Evolutionary conservation across 2,797 vertebrate genomes (phyloP), one percentile per base, ranked within the genome.

Genomic region (Clarias platycephalus): DNA sequence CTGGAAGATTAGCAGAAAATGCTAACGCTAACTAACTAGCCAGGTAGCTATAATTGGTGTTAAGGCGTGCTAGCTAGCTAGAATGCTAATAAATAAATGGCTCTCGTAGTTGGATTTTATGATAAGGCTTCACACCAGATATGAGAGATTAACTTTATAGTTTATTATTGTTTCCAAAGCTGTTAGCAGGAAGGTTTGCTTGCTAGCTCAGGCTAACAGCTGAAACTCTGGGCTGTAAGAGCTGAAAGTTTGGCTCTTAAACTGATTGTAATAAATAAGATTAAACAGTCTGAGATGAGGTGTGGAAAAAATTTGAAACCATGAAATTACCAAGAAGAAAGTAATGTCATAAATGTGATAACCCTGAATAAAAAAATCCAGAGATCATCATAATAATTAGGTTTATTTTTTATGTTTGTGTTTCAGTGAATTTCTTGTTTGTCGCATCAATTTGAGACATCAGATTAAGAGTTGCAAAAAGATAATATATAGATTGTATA

Each of bases 21-120:
- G 78, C 78, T 80, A 80, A 66, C 40, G 78, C 78, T 66, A 80
- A 66, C 78, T 53, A 80, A 66, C 26, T 66, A 53, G n/a, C n/a
- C 15, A 53, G 60, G 24, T n/a, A 2, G 13, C 9, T 80, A 5
- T 13, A 31, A 13, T 80, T 44, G 16, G 24, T 4, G 31, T 26
- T 53, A 9, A 66, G 62, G n/a, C 18, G 83, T 40, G 62, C 58
- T 83, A 55, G 49, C 55, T 84, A 70, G 72, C 53, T 76, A 60
- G 40, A 9, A 18, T 28, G 24, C 78, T 66, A 66, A 66, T 80
- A 49, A 66, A 80, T 80, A 66, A 49, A 31, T 53, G 40, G 3
- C 31, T 12, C n/a, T 80, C 12, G 3, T 64, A 3, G 8, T 80
- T 12, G 4, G 34, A 64, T 5, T 26, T 31, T 16, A 31, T 66